Percentiles rank a stretch among this genome's conserved stretches.
Conservation (phyloP, 1,140 invertebrate species). For the Maniola jurtina region DNA sequence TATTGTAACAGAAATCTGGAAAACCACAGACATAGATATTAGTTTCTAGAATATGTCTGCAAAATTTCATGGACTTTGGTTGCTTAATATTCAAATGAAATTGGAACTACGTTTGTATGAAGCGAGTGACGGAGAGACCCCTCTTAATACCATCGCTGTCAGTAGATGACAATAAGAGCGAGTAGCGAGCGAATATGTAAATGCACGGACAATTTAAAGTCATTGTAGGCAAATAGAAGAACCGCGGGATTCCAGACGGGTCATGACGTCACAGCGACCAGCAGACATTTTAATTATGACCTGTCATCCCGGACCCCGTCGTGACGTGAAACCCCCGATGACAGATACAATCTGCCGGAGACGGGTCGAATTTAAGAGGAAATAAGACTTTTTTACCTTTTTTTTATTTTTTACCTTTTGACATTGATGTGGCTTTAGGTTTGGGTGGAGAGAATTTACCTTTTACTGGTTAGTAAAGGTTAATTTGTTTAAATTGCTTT, state of each 20-base stretch:
- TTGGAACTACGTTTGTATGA: too few species aligned
- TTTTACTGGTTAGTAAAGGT: not conserved
- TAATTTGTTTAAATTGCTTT: too few species aligned
- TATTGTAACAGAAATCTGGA: too few species aligned
- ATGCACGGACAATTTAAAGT: too few species aligned
- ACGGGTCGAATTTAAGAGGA: slow-evolving; percentile 2
- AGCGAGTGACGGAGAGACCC: too few species aligned
- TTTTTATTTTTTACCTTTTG: not conserved
- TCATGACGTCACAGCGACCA: not conserved
- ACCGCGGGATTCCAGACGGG: not conserved
- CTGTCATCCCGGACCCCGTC: not conserved
- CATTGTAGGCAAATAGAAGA: not conserved
- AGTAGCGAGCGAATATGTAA: too few species aligned
- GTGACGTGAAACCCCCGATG: not conserved
- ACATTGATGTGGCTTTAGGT: not conserved
- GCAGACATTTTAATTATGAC: not conserved
- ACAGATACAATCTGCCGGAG: slow-evolving; percentile 1
- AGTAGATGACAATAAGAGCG: too few species aligned
- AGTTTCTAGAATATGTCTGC: too few species aligned
- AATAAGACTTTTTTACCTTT: not conserved
- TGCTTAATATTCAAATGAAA: too few species aligned
- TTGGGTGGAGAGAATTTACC: not conserved
- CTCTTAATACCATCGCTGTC: too few species aligned
- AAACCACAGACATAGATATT: too few species aligned
- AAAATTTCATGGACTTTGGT: too few species aligned